Percentiles rank a stretch among this genome's conserved stretches.
Conservation (phyloP, 1,140 invertebrate species). For the Dendroctonus valens region DNA sequence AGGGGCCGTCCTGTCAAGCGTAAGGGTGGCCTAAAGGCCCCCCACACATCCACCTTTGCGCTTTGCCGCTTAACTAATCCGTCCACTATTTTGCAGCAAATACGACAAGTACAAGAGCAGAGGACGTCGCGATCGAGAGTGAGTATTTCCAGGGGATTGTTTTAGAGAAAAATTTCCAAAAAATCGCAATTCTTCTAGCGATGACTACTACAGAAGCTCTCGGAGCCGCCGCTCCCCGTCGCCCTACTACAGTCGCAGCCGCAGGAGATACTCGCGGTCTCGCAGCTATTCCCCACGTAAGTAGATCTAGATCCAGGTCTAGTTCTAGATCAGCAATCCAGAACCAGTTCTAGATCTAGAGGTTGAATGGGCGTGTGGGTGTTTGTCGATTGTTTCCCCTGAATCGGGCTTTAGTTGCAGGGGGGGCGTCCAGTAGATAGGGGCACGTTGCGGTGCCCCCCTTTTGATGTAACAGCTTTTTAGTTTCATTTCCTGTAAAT, state of each 20-base stretch:
- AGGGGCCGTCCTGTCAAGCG: constrained; percentile 35
- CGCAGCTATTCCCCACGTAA: constrained; percentile 86
- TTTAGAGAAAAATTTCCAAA: not conserved
- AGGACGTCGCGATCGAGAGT: constrained; percentile 18
- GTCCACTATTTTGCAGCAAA: constrained; percentile 31
- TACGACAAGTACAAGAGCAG: constrained; percentile 36
- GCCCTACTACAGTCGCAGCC: constrained; percentile 59
- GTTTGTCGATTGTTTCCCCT: too few species aligned
- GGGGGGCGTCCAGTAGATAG: too few species aligned
- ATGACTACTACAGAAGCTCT: constrained; percentile 41
- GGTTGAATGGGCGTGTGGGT: too few species aligned
- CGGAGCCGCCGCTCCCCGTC: constrained; percentile 53
- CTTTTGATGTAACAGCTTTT: not conserved
- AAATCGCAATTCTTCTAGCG: constrained; percentile 27
- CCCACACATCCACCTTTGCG: constrained; percentile 11
- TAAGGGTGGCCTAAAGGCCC: constrained; percentile 41
- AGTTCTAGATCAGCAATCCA: too few species aligned
- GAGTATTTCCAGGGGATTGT: not conserved
- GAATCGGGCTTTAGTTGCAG: too few species aligned
- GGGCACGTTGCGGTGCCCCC: too few species aligned
- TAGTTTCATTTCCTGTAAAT: constrained; percentile 45
- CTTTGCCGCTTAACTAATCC: not conserved
- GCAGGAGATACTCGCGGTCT: constrained; percentile 71
- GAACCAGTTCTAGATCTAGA: too few species aligned
- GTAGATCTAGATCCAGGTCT: constrained; percentile 51